Evolutionary conservation across 2,797 vertebrate genomes (phyloP).

Genomic region (Accipiter fasciatus): DNA sequence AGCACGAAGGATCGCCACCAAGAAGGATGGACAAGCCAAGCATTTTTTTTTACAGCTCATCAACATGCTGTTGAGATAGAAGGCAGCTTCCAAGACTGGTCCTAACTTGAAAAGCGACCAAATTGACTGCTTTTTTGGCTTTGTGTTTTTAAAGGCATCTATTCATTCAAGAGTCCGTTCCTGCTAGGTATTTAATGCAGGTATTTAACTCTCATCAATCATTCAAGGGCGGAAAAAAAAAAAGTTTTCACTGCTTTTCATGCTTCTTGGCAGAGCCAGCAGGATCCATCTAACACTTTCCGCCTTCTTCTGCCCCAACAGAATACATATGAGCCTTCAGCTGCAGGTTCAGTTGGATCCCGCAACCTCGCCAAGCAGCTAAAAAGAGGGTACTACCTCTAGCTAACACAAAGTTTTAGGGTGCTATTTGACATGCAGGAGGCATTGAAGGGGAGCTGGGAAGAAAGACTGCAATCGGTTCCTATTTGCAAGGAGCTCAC

Average conservation of each 20-base stretch:
- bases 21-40: background rate
- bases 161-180: background rate
- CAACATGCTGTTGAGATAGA: background rate
- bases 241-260: background rate
- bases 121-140: background rate
- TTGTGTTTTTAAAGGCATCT: background rate
- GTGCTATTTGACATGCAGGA: background rate
- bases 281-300: background rate
- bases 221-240: rapidly evolving
- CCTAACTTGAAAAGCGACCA: background rate
- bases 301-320: background rate
- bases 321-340: background rate
- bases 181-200: background rate
- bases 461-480: background rate
- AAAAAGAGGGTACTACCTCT: background rate
- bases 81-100: background rate
- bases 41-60: background rate
- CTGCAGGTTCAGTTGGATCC: background rate
- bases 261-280: background rate
- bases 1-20: background rate
- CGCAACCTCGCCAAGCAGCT: rapidly evolving
- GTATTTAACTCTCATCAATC: constrained; percentile 4
- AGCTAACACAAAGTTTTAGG: background rate
- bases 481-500: background rate
- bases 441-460: rapidly evolving